phyloP scores from a whole-genome alignment of 2,888 invertebrate genomes.

The Neria commutata region DNA sequence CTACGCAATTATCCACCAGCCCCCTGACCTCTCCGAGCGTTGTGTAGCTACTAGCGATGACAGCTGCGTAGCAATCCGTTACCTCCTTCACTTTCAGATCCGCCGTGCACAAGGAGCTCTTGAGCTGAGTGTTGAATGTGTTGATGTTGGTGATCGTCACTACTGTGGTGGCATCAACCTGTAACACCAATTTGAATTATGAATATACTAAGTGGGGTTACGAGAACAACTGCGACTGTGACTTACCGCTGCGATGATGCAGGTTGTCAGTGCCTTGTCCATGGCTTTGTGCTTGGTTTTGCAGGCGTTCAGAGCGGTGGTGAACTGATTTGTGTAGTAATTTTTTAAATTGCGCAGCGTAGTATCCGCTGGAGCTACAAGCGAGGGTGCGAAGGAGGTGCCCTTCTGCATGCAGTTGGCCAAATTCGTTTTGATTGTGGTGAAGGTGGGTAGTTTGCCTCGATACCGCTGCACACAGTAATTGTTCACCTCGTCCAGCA shows the following conservation, averaged over 20 bases:
- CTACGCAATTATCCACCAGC: conserved; percentile 32
- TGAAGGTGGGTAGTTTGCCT: conserved; percentile 19
- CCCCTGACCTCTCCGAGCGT: conserved; percentile 26
- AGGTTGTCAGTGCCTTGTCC: conserved; percentile 28
- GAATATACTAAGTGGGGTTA: too few relatives aligned
- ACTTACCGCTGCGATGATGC: conserved; percentile 23
- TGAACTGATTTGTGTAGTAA: conserved; percentile 26
- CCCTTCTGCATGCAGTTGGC: conserved; percentile 23
- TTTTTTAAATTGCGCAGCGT: conserved; percentile 28
- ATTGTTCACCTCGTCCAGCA: conserved; percentile 31
- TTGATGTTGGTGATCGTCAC: conserved; percentile 26
- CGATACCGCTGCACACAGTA: conserved; percentile 31
- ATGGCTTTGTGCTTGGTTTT: conserved; percentile 21
- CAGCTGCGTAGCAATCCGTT: conserved; percentile 28
- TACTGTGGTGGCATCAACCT: conserved; percentile 24
- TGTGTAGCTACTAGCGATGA: conserved; percentile 22
- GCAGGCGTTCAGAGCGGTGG: conserved; percentile 26
- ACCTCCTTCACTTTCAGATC: conserved; percentile 27
- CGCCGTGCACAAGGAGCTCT: conserved; percentile 25
- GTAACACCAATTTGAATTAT: not conserved
- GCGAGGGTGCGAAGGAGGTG: conserved; percentile 10
- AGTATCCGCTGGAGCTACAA: conserved; percentile 20
- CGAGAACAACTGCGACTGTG: not conserved
- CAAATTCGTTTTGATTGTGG: conserved; percentile 18
- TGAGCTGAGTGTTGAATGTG: conserved; percentile 27